Evolutionary conservation across 1,140 invertebrate species (phyloP), one percentile per base, ranked within the genome.

Genomic region (Eciton burchellii): DNA sequence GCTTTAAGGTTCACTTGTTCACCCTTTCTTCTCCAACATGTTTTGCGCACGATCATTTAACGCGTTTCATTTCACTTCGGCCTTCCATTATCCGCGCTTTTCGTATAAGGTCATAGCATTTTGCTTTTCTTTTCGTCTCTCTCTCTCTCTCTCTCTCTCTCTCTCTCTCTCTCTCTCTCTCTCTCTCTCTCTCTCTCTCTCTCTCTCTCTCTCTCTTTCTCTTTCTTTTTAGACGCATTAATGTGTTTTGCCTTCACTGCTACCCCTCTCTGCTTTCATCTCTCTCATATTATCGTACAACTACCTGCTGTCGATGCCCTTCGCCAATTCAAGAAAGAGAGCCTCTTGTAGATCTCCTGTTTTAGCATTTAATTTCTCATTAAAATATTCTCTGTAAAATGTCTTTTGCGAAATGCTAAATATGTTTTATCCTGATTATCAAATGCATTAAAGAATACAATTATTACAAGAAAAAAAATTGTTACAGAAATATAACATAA

Each of bases 301-400:
- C 56, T 73, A 73, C 35, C 54, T 73, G 56, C 56, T 59, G 16
- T 60, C 60, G 14, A 14, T 52, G 60, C 45, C 26, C 60, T 6
- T 52, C 21, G 45, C 5, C 11, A 14, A 8, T 35, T 77, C 47
- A 21, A 0, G 1, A 41, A 14, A 9, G 12, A 24, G 14, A 4
- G 29, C 21, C 9, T 57, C 2, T n/a, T n/a, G 35, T 73, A 8
- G 12, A 29, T 66, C 6, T 65, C 19, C 57, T 60, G 16, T 35
- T 52, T 3, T 1, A 1, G 24, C 43, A 52, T 77, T 54, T 19
- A 24, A 0, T 72, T 21, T 5, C 41, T n/a, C 45, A 59, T 62
- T 16, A 24, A 26, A 60, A 73, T 29, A 60, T 60, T 66, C 24
- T 73, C 9, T 26, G 0, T 19, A 6, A 45, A 12, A 60, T 60